A percentile compares a stretch with the other conserved stretches of the same genome.
Conservation (phyloP, 2,888 invertebrate genomes). For the Ectropis crepuscularia region DNA sequence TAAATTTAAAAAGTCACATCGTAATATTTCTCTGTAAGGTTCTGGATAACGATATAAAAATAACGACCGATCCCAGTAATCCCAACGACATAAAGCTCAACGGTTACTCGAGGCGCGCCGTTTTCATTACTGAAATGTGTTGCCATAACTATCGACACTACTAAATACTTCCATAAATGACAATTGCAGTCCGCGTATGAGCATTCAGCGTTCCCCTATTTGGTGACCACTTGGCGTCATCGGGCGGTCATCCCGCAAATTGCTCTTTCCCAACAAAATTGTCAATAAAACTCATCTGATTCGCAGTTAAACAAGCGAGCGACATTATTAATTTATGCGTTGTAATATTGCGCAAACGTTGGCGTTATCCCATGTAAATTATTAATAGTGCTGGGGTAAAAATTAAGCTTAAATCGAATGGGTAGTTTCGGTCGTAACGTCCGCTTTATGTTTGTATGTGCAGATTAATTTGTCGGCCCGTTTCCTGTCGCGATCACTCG, state of each 20-base stretch:
- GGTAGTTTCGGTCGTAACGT: constrained; percentile 80
- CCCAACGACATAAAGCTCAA: constrained; percentile 10
- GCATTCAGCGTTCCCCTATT: constrained; percentile 67
- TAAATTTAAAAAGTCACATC: too few species aligned
- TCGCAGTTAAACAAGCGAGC: constrained; percentile 84
- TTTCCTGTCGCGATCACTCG: constrained; percentile 64
- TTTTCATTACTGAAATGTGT: constrained; percentile 46
- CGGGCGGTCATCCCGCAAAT: constrained; percentile 82
- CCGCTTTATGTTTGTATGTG: constrained; percentile 78
- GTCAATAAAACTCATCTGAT: constrained; percentile 85
- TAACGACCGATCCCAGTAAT: constrained; percentile 17
- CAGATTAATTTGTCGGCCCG: constrained; percentile 76
- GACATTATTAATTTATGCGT: constrained; percentile 85
- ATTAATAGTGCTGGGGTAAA: constrained; percentile 84
- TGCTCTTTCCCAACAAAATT: constrained; percentile 84
- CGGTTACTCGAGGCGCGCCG: constrained; percentile 41
- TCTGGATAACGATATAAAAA: constrained; percentile 11
- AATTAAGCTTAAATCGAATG: constrained; percentile 84
- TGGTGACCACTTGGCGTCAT: constrained; percentile 80
- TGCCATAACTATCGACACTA: constrained; percentile 60
- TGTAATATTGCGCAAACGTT: constrained; percentile 83
- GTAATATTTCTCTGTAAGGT: neutral
- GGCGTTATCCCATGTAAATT: constrained; percentile 82
- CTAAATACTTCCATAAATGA: constrained; percentile 64
- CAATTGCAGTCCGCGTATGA: constrained; percentile 58